These are phyloP conservation scores for Xenus cinereus DNA, from an alignment of 2,113 vertebrate genomes.

Conservation along the genomic window DNA sequence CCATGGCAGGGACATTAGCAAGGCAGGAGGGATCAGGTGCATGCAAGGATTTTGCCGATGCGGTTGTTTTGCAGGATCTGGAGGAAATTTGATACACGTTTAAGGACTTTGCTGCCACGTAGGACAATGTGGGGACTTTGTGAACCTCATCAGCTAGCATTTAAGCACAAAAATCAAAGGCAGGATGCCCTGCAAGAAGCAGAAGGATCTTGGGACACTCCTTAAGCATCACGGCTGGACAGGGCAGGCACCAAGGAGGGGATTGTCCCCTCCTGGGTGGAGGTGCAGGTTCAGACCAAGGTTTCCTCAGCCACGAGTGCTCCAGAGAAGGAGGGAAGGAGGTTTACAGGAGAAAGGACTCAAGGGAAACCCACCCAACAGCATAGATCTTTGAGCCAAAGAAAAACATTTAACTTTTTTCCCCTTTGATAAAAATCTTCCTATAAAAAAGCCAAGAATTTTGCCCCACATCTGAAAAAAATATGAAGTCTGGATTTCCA, in stretches of 20 bases:
- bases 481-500: not conserved
- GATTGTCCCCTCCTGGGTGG: not conserved
- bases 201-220: not conserved
- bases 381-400: not conserved
- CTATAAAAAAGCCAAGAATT: not conserved
- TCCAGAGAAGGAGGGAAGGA: not conserved
- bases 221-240: not conserved
- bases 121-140: not conserved
- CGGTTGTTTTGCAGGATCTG: not conserved
- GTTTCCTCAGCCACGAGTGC: not conserved
- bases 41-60: not conserved
- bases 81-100: not conserved
- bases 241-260: not conserved
- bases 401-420: not conserved
- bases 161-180: not conserved
- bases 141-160: not conserved
- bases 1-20: accelerated
- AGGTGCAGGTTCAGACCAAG: not conserved
- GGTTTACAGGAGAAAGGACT: not conserved
- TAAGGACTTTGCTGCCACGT: not conserved
- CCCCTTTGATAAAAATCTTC: not conserved
- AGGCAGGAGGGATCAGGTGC: not conserved
- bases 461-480: not conserved
- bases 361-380: not conserved
- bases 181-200: not conserved